These are phyloP conservation scores for Isurus oxyrinchus DNA, from an alignment of 2,113 vertebrate genomes.

Conservation along the genomic window DNA sequence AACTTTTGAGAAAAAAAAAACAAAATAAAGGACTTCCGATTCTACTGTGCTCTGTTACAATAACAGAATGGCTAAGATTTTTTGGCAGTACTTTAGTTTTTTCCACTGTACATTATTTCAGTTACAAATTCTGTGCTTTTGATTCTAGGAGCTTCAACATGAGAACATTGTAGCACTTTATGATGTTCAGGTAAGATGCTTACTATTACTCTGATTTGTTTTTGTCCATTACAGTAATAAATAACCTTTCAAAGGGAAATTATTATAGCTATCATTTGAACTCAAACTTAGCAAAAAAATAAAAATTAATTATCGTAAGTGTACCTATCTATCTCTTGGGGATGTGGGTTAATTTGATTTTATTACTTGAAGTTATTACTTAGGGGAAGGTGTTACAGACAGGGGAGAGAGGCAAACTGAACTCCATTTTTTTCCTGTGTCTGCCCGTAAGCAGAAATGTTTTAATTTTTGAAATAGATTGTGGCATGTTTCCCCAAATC, in stretches of 20 bases:
- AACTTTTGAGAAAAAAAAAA: neutral
- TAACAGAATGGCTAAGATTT: neutral
- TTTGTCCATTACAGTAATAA: neutral
- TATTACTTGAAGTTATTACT: neutral
- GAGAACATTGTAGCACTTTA: slow-evolving; percentile 97
- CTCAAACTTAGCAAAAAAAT: neutral
- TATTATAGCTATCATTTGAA: neutral
- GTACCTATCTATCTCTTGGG: neutral
- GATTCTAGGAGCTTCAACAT: slow-evolving; percentile 88
- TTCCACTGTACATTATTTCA: neutral
- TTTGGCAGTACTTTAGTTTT: neutral
- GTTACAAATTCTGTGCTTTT: slow-evolving; percentile 40
- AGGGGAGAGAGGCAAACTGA: no score
- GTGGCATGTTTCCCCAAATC: no score
- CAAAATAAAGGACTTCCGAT: neutral
- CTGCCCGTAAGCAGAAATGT: no score
- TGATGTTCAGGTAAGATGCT: slow-evolving; percentile 82
- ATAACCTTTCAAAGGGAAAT: neutral
- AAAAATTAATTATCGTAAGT: neutral
- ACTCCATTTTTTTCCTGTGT: no score
- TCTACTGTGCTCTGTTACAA: neutral
- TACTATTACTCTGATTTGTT: neutral
- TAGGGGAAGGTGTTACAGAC: neutral
- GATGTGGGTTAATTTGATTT: neutral
- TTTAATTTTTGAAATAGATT: no score